These are phyloP conservation scores for Microplitis demolitor DNA, from an alignment of 1,140 invertebrate species.

Conservation along the genomic window DNA sequence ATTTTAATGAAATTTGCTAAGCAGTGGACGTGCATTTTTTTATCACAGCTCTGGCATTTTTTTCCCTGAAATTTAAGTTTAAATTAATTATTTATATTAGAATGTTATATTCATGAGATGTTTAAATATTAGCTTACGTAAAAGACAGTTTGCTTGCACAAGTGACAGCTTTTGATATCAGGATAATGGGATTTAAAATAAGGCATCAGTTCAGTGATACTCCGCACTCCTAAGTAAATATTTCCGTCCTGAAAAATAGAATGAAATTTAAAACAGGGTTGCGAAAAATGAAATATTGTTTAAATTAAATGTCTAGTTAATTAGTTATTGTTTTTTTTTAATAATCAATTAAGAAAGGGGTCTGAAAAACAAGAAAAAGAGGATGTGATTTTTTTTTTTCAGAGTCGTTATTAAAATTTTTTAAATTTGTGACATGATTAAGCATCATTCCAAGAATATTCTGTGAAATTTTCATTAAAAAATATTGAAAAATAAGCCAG, in stretches of 20 bases:
- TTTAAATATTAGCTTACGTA: neutral
- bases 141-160: constrained; percentile 5
- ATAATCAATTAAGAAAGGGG: no score
- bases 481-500: no score
- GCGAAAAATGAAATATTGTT: no score
- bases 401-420: no score
- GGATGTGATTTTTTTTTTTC: no score
- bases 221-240: neutral
- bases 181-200: neutral
- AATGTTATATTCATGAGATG: neutral
- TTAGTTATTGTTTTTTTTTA: no score
- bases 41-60: neutral
- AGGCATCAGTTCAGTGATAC: constrained; percentile 1
- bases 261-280: no score
- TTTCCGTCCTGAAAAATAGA: neutral
- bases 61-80: neutral
- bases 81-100: neutral
- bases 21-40: neutral
- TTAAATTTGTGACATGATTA: no score
- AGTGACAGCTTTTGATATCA: neutral
- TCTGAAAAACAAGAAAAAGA: no score
- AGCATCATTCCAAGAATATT: no score
- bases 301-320: no score
- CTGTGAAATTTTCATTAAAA: no score
- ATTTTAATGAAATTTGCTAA: neutral